Conservation (phyloP, 1,140 invertebrate genomes). For the Zaprionus vittiger region DNA sequence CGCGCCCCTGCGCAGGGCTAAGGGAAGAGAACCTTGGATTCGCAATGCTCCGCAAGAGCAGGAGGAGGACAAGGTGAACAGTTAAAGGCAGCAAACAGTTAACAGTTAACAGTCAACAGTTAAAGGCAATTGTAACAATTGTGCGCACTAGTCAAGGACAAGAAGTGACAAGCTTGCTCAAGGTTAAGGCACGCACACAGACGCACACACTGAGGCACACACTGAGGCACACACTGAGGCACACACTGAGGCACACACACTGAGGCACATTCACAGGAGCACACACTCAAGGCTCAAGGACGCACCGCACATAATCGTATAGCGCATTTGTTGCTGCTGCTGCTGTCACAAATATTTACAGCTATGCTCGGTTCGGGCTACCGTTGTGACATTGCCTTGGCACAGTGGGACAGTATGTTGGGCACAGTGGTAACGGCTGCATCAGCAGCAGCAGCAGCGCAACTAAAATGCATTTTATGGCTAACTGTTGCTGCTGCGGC, state of each 20-base stretch:
- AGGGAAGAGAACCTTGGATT: neutral
- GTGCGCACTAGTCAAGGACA: neutral
- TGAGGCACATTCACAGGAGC: neutral
- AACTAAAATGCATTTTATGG: conserved; percentile 74
- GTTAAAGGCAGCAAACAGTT: neutral
- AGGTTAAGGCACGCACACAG: neutral
- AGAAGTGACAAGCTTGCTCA: neutral
- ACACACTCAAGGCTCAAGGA: conserved; percentile 58
- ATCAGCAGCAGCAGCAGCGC: conserved; percentile 59
- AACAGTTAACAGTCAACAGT: neutral
- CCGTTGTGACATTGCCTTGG: conserved; percentile 55
- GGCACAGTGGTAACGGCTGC: conserved; percentile 13
- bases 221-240: neutral
- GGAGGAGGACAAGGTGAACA: neutral
- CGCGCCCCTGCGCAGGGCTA: neutral
- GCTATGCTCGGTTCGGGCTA: conserved; percentile 50
- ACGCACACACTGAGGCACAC: neutral
- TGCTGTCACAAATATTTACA: conserved; percentile 60
- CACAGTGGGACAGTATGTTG: neutral
- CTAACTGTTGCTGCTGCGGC: conserved; percentile 56
- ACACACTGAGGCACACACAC: neutral
- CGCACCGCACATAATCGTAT: conserved; percentile 45
- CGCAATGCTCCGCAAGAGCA: neutral
- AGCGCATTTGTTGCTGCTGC: neutral
- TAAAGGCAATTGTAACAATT: neutral